Conservation (phyloP, 2,797 vertebrate species). For the Halcyon badia region DNA sequence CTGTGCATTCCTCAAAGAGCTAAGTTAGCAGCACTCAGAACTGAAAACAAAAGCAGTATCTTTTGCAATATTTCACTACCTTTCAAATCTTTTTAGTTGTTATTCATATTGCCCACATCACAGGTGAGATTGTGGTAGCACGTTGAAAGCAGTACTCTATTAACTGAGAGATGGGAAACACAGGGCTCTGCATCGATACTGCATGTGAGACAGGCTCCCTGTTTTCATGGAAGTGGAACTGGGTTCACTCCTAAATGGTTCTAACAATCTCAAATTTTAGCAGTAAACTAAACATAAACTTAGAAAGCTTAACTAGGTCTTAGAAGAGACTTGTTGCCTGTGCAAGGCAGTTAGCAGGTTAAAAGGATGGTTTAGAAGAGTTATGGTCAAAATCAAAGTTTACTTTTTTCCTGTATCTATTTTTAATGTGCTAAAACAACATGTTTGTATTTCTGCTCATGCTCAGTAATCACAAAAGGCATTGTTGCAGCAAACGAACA, state of each 20-base stretch:
- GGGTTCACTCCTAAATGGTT: not conserved
- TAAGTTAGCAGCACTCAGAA: not conserved
- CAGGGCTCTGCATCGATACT: not conserved
- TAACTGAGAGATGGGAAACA: not conserved
- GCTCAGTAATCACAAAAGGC: not conserved
- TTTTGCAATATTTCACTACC: not conserved
- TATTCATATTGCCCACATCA: not conserved
- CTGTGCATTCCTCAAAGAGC: not conserved
- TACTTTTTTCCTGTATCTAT: not conserved
- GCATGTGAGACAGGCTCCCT: too few species aligned
- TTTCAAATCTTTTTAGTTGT: not conserved
- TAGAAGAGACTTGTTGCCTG: not conserved
- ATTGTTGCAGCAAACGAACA: not conserved
- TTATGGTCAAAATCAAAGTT: not conserved
- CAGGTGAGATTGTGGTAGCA: not conserved
- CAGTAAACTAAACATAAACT: not conserved
- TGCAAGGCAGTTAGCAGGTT: not conserved
- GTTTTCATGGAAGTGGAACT: not conserved
- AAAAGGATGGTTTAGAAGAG: not conserved
- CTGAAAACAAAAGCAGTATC: not conserved
- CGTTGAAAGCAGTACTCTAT: not conserved
- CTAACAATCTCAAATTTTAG: not conserved
- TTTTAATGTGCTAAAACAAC: not conserved
- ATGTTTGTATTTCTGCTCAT: not conserved
- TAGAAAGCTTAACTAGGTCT: not conserved